Evolutionary conservation across 1,140 invertebrate genomes (phyloP).

Genomic region (Scylla paramamosain): DNA sequence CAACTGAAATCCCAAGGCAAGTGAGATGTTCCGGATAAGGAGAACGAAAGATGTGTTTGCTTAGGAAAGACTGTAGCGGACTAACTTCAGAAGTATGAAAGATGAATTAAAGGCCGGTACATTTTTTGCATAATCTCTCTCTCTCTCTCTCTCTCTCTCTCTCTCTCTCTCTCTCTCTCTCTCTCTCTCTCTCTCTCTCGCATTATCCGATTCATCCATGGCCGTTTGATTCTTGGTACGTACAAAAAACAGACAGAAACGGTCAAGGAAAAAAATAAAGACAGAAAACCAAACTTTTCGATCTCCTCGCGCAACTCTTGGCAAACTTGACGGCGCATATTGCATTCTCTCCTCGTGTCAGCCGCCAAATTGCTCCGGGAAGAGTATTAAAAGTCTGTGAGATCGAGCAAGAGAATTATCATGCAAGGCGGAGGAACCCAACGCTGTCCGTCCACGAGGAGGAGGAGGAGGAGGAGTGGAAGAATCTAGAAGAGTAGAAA

Average conservation of each 20-base stretch:
- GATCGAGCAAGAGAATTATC: constrained; percentile 25
- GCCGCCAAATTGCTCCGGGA: constrained; percentile 48
- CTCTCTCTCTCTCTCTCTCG: neutral
- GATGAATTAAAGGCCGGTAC: neutral
- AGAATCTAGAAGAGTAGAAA: too few species aligned
- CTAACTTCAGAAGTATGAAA: too few species aligned
- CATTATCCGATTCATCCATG: neutral
- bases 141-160: neutral
- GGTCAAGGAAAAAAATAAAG: neutral
- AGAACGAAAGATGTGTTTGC: too few species aligned
- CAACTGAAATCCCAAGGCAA: too few species aligned
- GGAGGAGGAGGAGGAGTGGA: too few species aligned
- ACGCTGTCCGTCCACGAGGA: neutral
- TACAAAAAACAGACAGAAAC: too few species aligned
- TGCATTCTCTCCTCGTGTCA: constrained; percentile 52
- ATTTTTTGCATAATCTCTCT: neutral
- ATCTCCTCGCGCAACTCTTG: constrained; percentile 1
- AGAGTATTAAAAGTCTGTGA: constrained; percentile 55
- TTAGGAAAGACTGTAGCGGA: too few species aligned
- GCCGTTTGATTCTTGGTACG: too few species aligned
- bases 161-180: neutral
- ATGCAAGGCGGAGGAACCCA: constrained; percentile 6
- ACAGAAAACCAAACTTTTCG: neutral
- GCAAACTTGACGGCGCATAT: constrained; percentile 26
- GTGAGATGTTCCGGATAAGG: too few species aligned